Evolutionary conservation across 2,797 vertebrate species (phyloP).

Genomic region (Botia kubotai): DNA sequence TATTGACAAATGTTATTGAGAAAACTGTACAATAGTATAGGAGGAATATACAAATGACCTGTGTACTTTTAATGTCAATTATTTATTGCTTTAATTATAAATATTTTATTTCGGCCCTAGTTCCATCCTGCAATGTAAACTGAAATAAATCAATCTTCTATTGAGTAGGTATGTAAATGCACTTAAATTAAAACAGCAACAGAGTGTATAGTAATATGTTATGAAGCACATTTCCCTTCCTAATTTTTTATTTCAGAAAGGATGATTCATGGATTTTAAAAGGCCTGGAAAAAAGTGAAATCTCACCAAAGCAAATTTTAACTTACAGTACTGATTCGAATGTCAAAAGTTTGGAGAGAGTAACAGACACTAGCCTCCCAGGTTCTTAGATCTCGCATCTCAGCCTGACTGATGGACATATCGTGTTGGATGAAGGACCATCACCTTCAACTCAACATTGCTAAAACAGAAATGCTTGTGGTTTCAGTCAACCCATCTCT

Average conservation of each 20-base stretch:
- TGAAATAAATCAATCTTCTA: slow-evolving; percentile 84
- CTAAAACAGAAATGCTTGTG: too few species aligned
- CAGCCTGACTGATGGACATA: too few species aligned
- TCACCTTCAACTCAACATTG: too few species aligned
- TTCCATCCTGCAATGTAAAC: slow-evolving; percentile 89
- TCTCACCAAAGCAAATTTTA: background rate
- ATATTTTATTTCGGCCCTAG: slow-evolving; percentile 80
- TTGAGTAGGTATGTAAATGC: slow-evolving; percentile 82
- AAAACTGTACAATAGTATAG: background rate
- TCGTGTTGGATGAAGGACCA: too few species aligned
- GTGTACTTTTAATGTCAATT: background rate
- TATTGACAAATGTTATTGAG: background rate
- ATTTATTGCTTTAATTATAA: too few species aligned
- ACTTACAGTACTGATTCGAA: background rate
- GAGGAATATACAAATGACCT: background rate
- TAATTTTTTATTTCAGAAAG: slow-evolving; percentile 77
- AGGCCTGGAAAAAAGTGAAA: slow-evolving; percentile 86
- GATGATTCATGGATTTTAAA: slow-evolving; percentile 90
- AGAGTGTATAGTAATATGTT: background rate
- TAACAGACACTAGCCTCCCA: slow-evolving; percentile 82
- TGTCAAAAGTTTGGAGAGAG: slow-evolving; percentile 81
- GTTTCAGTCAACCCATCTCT: too few species aligned
- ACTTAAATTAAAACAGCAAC: background rate
- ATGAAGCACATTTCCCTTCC: background rate
- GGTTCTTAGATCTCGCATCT: slow-evolving; percentile 73